Base-by-base conservation (phyloP, 37 sponge, comb jelly and placozoan species). In the Haliclona indistincta region DNA sequence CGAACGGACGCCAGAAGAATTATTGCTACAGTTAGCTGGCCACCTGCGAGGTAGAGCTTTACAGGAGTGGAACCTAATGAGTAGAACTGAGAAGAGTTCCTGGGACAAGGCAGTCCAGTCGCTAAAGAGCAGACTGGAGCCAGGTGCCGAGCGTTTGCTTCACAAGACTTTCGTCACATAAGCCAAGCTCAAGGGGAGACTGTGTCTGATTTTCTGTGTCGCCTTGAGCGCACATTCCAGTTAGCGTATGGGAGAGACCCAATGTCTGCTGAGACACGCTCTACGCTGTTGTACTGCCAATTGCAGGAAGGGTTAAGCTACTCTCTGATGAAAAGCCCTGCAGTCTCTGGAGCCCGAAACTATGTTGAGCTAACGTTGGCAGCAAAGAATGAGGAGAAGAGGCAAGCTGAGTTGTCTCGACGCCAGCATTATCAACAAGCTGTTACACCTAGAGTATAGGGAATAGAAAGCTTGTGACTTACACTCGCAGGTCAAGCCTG, bases 111-210 rank as follows among this genome's bases (percentile, higher is more conserved):
- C 80, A 26, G 10, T 58, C 6, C n/a, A 38, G 44, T 22, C 70
- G 19, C 30, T 68, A 5, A 26, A 51, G 1, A 35, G 35, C 22
- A 40, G 80, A 33, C 20, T 79, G 19, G 80, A 68, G 35, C 70
- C 64, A 36, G 73, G 64, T 35, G 47, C 19, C 35, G 45, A n/a
- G 51, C 44, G 38, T 41, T 81, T 32, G 83, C 83, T 33, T 64
- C 60, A n/a, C 83, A 82, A 28, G 83, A 82, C 38, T 82, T 82
- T 28, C 74, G 75, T 20, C 83, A 74, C 67, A 28, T 43, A 25
- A 42, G 20, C n/a, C 83, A 82, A 56, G 38, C 32, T 22, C 38
- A 74, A 45, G 35, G 28, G 22, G 75, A 73, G 54, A 49, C 83
- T 26, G 75, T 82, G 36, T 38, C 56, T 40, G 83, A 82, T 32